These are phyloP conservation scores for Eremobia ochroleuca DNA, from an alignment of 2,888 invertebrate genomes.

Conservation along the genomic window DNA sequence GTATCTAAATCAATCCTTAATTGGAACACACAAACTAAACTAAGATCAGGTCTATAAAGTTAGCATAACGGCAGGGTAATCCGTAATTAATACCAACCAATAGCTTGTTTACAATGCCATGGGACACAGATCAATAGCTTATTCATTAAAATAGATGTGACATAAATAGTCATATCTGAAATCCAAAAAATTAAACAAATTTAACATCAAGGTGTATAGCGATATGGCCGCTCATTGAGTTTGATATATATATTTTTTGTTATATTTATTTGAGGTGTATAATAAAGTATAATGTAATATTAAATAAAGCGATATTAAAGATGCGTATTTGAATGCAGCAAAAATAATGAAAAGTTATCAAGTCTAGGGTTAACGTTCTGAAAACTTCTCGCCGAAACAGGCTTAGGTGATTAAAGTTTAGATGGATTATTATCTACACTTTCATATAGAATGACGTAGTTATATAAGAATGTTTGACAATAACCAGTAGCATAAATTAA, in stretches of 20 bases:
- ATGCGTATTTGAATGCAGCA: background rate
- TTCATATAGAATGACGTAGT: background rate
- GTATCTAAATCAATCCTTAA: constrained; percentile 41
- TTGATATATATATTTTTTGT: too few species aligned
- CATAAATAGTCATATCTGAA: background rate
- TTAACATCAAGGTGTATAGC: too few species aligned
- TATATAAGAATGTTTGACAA: background rate
- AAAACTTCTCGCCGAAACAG: background rate
- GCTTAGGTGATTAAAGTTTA: background rate
- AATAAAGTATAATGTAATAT: too few species aligned
- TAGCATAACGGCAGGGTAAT: constrained; percentile 52
- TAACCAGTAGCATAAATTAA: too few species aligned
- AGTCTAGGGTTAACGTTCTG: background rate
- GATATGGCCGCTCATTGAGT: too few species aligned
- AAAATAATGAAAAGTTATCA: background rate
- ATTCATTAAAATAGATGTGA: constrained; percentile 28
- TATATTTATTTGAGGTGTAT: too few species aligned
- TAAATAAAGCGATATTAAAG: too few species aligned
- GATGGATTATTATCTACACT: background rate
- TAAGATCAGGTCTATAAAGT: constrained; percentile 56
- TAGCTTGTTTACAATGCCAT: constrained; percentile 45
- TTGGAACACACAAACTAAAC: constrained; percentile 48
- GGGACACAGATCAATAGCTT: constrained; percentile 43
- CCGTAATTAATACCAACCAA: constrained; percentile 64
- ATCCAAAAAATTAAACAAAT: too few species aligned